Percentiles rank a stretch among this genome's conserved stretches.
Conservation (phyloP, 2,888 invertebrate species). For the Drosophila neotestacea region DNA sequence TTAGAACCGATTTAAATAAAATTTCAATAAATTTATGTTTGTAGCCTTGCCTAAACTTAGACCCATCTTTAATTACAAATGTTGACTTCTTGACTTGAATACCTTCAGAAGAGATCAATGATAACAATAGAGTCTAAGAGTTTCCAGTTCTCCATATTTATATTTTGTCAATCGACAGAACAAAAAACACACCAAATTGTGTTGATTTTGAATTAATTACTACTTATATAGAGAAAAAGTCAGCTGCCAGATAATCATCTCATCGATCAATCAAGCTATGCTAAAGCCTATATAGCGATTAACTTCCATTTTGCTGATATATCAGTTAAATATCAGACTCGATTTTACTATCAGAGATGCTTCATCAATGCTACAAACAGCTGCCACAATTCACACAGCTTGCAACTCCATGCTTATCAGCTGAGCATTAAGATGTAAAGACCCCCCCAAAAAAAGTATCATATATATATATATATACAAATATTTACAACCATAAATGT, state of each 20-base stretch:
- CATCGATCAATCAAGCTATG: constrained; percentile 18
- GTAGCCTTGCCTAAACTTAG: neutral
- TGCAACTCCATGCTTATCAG: constrained; percentile 2
- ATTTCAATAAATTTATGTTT: constrained; percentile 1
- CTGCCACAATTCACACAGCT: constrained; percentile 21
- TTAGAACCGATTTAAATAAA: neutral
- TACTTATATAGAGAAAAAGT: neutral
- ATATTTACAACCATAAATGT: constrained; percentile 3
- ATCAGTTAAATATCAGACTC: constrained; percentile 7
- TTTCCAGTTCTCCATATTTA: neutral
- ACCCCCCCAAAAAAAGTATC: neutral
- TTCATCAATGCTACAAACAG: constrained; percentile 21
- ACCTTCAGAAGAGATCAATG: neutral
- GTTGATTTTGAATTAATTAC: no score
- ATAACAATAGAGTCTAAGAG: neutral
- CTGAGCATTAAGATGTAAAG: constrained; percentile 8
- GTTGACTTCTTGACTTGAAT: neutral
- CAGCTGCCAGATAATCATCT: constrained; percentile 13
- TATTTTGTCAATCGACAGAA: neutral
- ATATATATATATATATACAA: constrained; percentile 3
- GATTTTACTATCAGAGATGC: constrained; percentile 19
- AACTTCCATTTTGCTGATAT: constrained; percentile 1
- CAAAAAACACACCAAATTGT: neutral
- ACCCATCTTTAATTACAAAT: neutral
- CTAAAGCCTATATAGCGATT: neutral